Evolutionary conservation across 1,140 invertebrate genomes (phyloP), one percentile per base, ranked within the genome.

Genomic region (Hormaphis cornu): DNA sequence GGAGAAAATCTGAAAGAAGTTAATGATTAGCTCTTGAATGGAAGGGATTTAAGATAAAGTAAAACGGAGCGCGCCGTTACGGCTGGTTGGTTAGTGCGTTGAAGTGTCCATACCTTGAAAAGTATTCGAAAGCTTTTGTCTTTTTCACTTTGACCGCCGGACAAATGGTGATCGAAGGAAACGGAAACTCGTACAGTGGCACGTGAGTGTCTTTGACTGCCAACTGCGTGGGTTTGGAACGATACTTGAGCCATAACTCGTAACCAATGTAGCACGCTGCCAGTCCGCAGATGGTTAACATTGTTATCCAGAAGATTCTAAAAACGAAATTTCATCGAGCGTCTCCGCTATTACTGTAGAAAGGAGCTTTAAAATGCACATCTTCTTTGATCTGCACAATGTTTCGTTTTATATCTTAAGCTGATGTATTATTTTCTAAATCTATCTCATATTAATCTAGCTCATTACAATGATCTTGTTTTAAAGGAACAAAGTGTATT

Each of bases 121-220:
- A 71, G 44, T 75, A 75, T 30, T 73, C 58, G n/a, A 73, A 53
- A 8, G 72, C 75, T 26, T 61, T 40, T 6, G 58, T 28, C 35
- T 69, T 71, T 44, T 74, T 73, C 3, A 76, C 74, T 66, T 75
- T 75, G 24, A 73, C 53, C 1, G 72, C 72, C 1, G 75, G 76
- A 52, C 76, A 77, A 26, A 77, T 72, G 33, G 75, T 74, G 22
- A 77, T 73, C 3, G 75, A 73, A 20, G 76, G 76, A 52, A 77
- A 77, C n/a, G 73, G 73, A 28, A 77, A 69, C 7, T 72, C 63
- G 42, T 76, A 70, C 1, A 77, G 37, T 5, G 76, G 76, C 35
- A 75, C 73, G 44, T 74, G 72, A 9, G 74, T 75, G 24, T 74
- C 74, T 53, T 74, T 73, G n/a, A 77, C 74, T 10, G 72, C 70